A percentile compares a stretch with the other conserved stretches of the same genome.
Evolutionary conservation across 2,797 vertebrate species (phyloP).

Genomic region (Gambusia yucatana): DNA sequence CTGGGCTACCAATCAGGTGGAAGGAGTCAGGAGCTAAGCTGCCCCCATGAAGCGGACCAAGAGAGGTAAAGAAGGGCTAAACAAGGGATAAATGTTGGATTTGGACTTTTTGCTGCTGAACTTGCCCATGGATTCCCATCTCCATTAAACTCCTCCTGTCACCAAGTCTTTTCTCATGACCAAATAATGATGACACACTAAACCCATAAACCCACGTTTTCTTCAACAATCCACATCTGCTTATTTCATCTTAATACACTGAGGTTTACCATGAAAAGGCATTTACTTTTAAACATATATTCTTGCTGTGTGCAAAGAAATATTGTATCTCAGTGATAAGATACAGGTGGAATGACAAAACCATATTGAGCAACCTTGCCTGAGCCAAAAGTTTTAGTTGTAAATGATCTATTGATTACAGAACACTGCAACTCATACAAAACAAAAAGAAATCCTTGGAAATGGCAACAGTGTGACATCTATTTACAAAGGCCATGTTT

Average conservation of each 20-base stretch:
- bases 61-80: conserved; percentile 69
- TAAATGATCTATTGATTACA: conserved; percentile 57
- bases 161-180: conserved; percentile 45
- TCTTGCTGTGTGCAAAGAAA: conserved; percentile 22
- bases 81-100: conserved; percentile 79
- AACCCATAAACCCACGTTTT: conserved; percentile 20
- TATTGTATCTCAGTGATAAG: conserved; percentile 32
- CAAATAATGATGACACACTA: conserved; percentile 36
- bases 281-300: conserved; percentile 4
- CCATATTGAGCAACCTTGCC: conserved; percentile 52
- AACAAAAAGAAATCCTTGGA: conserved; percentile 46
- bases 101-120: conserved; percentile 65
- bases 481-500: conserved; percentile 41
- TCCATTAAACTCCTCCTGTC: conserved; percentile 61
- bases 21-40: conserved; percentile 69
- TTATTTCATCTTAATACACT: conserved; percentile 23
- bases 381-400: conserved; percentile 33
- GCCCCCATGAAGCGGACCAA: conserved; percentile 56
- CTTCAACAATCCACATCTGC: conserved; percentile 19
- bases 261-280: conserved; percentile 34
- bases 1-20: conserved; percentile 68
- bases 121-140: conserved; percentile 61
- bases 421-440: conserved; percentile 49
- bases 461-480: conserved; percentile 42
- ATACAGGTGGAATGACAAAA: conserved; percentile 36